Evolutionary conservation across 2,888 invertebrate genomes (phyloP), one percentile per base, ranked within the genome.

Genomic region (Volucella inflata): DNA sequence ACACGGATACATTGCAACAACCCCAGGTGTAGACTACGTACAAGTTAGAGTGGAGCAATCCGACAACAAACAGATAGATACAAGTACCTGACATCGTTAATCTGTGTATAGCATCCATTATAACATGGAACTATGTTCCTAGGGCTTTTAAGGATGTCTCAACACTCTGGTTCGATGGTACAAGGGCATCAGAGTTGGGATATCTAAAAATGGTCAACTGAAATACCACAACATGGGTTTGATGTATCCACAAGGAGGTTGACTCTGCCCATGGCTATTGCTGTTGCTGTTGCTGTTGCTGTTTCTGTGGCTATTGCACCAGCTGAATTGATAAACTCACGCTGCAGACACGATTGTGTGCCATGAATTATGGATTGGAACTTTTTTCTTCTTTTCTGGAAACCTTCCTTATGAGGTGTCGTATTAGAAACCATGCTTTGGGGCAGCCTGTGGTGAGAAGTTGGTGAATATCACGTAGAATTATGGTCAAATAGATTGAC

Each of bases 21-120:
- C 62, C 44, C 53, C 70, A 70, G 79, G 70, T 79, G 84, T 60
- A 65, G 74, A 65, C 51, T 65, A 71, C 48, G 75, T 62, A 71
- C 70, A 71, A 42, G 40, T 53, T 30, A 30, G 38, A 62, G 57
- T 68, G 59, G 12, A 60, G 57, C 67, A 65, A 68, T 68, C 65
- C 42, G 21, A 53, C 71, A 75, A 70, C 84, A 84, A 75, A 64
- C 68, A 55, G 74, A 64, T 64, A 55, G 74, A 80, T 62, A 75
- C 84, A 80, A 76, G 75, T 80, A 60, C 75, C 78, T 59, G 83
- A 78, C 78, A 74, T 79, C 64, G 68, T 78, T 78, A 78, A 83
- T 78, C 83, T 78, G 78, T 68, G 83, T 70, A 72, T 38, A 38
- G 67, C 70, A 65, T 74, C 78, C 30, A 72, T 77, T 77, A 72